A percentile compares a stretch with the other conserved stretches of the same genome.
phyloP scores from a whole-genome alignment of 2,888 invertebrate genomes.

The Netelia inedita region DNA sequence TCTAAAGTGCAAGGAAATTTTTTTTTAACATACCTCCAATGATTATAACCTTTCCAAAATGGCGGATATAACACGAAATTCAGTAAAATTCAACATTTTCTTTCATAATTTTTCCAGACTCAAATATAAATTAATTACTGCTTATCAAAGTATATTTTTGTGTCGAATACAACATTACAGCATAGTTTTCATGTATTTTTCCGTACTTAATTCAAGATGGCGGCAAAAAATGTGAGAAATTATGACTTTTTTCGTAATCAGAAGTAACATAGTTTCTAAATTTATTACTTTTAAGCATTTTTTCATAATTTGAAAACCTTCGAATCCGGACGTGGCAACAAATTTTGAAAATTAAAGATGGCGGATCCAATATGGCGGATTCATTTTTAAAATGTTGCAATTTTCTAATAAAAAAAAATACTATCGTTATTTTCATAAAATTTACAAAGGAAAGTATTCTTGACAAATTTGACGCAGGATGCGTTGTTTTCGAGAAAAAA shows the following conservation, averaged over 20 bases:
- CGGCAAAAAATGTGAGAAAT: no score
- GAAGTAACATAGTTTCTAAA: not conserved
- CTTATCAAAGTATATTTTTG: not conserved
- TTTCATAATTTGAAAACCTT: constrained; percentile 1
- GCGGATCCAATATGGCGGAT: no score
- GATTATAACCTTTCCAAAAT: constrained; percentile 8
- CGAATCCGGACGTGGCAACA: not conserved
- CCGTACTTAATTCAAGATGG: no score
- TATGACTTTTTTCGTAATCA: no score
- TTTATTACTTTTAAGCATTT: not conserved
- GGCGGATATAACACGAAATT: constrained; percentile 5
- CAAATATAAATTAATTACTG: not conserved
- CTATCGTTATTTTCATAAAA: not conserved
- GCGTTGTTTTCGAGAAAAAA: constrained; percentile 9
- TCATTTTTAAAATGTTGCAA: not conserved
- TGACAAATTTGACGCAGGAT: constrained; percentile 15
- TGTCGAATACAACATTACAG: no score
- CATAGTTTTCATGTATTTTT: no score
- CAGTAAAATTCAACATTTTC: constrained; percentile 1
- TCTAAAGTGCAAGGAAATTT: not conserved
- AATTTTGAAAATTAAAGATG: constrained; percentile 1
- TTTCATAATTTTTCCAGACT: not conserved
- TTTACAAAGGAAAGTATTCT: constrained; percentile 12
- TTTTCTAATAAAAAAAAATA: constrained; percentile 4
- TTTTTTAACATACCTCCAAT: constrained; percentile 1